Base-by-base conservation (phyloP, 2,888 invertebrate genomes). In the Cabera pusaria region DNA sequence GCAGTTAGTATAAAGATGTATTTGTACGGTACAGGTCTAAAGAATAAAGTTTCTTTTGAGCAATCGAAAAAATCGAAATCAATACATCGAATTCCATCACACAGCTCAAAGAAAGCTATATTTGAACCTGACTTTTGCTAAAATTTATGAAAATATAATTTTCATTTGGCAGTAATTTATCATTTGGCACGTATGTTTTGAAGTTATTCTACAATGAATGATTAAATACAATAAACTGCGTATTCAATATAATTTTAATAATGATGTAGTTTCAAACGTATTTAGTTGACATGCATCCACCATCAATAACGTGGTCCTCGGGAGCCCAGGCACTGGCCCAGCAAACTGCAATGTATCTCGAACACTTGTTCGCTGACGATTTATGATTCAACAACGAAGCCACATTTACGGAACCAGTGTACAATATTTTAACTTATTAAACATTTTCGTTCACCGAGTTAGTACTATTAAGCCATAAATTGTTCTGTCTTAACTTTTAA, bases 281-380 rank as follows among this genome's bases (percentile, higher is more conserved):
- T 26, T 26, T 56, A n/a, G 56, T 48, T 64, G 58, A 69, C 76
- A 75, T 73, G 74, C 74, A 79, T 71, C 65, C 47, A 72, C 75
- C 67, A 72, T 65, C 55, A 64, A 70, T 59, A 72, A 64, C 58
- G 44, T 44, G 56, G 65, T 41, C 24, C 35, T 36, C 28, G 7
- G 16, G 10, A n/a, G 12, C 6, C 16, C 16, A 48, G 39, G 59
- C 58, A 50, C 51, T 58, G 64, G 54, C 50, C 50, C 58, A 63
- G 57, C 44, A 59, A 56, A 55, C 50, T 44, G 39, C 47, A 39
- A 40, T 35, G 41, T 35, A 33, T 49, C 31, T 49, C 54, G 51
- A 67, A 59, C 59, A 61, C 53, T 57, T 50, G 26, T 40, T 55
- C 39, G 36, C 46, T 45, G 47, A 55, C 49, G 31, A 59, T 54